Percentiles rank a stretch among this genome's conserved stretches.
Conservation (phyloP, 2,113 vertebrate genomes). For the Cyanocitta stelleri region DNA sequence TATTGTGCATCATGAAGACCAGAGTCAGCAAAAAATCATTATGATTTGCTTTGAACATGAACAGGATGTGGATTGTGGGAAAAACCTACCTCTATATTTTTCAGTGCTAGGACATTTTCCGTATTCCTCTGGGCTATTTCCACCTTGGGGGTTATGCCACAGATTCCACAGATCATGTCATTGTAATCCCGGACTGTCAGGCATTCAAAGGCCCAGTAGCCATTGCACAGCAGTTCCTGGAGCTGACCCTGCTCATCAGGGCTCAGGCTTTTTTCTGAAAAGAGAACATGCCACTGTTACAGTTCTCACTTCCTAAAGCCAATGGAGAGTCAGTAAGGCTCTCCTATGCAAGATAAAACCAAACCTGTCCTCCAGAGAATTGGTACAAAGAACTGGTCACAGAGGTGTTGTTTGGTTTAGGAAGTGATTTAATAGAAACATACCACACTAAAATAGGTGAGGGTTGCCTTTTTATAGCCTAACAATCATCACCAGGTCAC, state of each 20-base stretch:
- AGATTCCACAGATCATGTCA: slow-evolving; percentile 98
- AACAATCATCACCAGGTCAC: not conserved
- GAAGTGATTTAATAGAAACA: not conserved
- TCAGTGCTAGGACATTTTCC: slow-evolving; percentile 84
- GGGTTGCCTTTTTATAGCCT: not conserved
- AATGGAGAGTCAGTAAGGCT: not conserved
- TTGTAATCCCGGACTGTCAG: slow-evolving; percentile 95
- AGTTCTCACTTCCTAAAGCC: not conserved
- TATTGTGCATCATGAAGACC: not conserved
- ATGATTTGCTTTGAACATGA: not conserved
- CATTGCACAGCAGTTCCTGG: slow-evolving; percentile 87
- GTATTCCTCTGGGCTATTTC: slow-evolving; percentile 86
- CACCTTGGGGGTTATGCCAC: slow-evolving; percentile 91
- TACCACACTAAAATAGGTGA: not conserved
- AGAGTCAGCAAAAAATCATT: slow-evolving; percentile 18
- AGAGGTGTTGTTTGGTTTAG: not conserved
- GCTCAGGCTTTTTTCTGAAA: slow-evolving; percentile 80
- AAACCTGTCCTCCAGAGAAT: not conserved
- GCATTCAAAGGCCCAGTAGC: slow-evolving; percentile 97
- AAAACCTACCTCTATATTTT: slow-evolving; percentile 86
- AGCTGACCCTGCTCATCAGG: slow-evolving; percentile 76
- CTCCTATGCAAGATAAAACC: not conserved
- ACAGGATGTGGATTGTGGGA: not conserved
- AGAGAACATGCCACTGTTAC: not conserved
- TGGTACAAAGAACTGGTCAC: not conserved